These are phyloP conservation scores for Chiridota heheva DNA, from an alignment of 35 echinoderm and acorn worm species.

Conservation along the genomic window DNA sequence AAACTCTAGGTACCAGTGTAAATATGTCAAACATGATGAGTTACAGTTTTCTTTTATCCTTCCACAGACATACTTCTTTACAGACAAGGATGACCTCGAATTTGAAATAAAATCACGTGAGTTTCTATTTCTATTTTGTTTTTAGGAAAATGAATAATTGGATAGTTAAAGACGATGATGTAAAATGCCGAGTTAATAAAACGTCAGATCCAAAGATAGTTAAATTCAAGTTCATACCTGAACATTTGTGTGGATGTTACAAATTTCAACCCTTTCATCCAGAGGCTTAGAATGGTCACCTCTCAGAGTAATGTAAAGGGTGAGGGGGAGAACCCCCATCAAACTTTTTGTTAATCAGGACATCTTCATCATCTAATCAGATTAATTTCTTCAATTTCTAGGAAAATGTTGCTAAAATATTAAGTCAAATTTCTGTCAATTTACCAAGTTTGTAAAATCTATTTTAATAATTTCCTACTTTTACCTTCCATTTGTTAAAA, in stretches of 20 bases:
- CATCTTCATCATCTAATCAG: too few relatives aligned
- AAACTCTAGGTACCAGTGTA: too few relatives aligned
- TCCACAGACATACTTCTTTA: constrained; percentile 84
- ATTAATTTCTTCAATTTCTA: too few relatives aligned
- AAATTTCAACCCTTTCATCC: neutral
- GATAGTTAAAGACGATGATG: neutral
- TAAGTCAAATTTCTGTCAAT: too few relatives aligned
- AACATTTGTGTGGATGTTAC: neutral
- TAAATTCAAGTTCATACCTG: neutral
- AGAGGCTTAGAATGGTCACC: neutral
- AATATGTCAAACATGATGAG: too few relatives aligned
- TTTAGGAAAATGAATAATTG: neutral
- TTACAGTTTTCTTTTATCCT: constrained; percentile 9
- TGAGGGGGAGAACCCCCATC: too few relatives aligned
- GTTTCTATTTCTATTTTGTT: neutral
- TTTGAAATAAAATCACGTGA: constrained; percentile 70
- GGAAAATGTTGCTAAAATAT: too few relatives aligned
- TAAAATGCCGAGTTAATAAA: neutral
- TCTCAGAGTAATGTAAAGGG: too few relatives aligned
- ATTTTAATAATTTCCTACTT: too few relatives aligned
- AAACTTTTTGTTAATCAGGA: too few relatives aligned
- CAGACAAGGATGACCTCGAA: constrained; percentile 72
- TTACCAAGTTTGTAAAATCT: too few relatives aligned
- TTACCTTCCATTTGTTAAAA: too few relatives aligned
- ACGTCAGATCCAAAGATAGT: neutral